A percentile compares a stretch with the other conserved stretches of the same genome.
Conservation (phyloP, 2,797 vertebrate genomes). For the Typhlichthys eigenmanni region DNA sequence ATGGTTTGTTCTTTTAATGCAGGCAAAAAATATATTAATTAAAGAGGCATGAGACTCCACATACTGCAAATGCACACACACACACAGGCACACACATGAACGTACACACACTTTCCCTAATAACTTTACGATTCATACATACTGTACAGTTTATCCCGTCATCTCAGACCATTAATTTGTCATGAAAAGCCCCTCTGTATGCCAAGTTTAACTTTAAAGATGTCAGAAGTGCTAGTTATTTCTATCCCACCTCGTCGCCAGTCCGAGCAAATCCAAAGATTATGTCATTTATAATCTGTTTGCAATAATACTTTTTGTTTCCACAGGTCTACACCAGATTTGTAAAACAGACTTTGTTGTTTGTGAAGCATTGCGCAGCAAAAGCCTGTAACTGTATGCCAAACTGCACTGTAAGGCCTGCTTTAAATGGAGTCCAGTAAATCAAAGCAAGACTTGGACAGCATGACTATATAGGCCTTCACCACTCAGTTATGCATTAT, state of each 20-base stretch:
- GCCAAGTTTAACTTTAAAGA: slow-evolving; percentile 31
- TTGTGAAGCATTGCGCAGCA: slow-evolving; percentile 31
- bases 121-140: neutral
- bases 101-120: neutral
- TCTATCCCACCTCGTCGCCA: slow-evolving; percentile 24
- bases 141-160: neutral
- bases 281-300: slow-evolving; percentile 20
- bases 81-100: slow-evolving; percentile 2
- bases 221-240: slow-evolving; percentile 28
- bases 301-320: neutral
- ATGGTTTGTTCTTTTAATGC: neutral
- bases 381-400: slow-evolving; percentile 16
- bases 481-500: slow-evolving; percentile 2
- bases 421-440: slow-evolving; percentile 36
- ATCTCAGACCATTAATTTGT: slow-evolving; percentile 31
- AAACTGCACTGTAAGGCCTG: slow-evolving; percentile 29
- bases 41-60: neutral
- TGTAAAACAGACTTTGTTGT: slow-evolving; percentile 37
- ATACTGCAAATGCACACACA: slow-evolving; percentile 1
- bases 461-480: slow-evolving; percentile 1
- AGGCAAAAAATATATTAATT: neutral
- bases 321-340: slow-evolving; percentile 1
- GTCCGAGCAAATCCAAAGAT: slow-evolving; percentile 8
- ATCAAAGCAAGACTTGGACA: slow-evolving; percentile 11
- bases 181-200: neutral